These are phyloP conservation scores for Lasioglossum pauxillum DNA, from an alignment of 2,888 invertebrate species.

Conservation along the genomic window DNA sequence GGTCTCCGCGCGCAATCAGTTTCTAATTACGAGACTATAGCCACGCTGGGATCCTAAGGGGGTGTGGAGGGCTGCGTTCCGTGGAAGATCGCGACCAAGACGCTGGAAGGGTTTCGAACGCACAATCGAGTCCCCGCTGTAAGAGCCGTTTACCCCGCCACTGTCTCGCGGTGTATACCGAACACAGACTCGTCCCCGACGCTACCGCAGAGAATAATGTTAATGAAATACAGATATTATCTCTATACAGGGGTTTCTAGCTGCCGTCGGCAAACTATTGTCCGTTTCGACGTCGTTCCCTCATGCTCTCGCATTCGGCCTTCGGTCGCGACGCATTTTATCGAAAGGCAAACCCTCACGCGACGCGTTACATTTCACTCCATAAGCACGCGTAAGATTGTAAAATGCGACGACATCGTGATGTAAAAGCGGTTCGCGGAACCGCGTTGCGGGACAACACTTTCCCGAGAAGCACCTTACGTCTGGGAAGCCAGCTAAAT, in stretches of 20 bases:
- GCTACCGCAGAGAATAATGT: slow-evolving; percentile 83
- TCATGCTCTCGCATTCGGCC: neutral
- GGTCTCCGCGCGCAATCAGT: slow-evolving; percentile 52
- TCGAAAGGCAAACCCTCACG: neutral
- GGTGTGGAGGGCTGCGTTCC: slow-evolving; percentile 26
- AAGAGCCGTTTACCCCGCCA: slow-evolving; percentile 54
- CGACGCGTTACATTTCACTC: neutral
- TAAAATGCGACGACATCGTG: neutral
- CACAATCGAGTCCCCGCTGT: slow-evolving; percentile 71
- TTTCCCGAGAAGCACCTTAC: slow-evolving; percentile 51
- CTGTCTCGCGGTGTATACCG: slow-evolving; percentile 59
- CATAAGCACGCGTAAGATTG: neutral
- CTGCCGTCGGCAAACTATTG: slow-evolving; percentile 74
- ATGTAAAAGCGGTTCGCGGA: neutral
- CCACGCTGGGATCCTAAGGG: slow-evolving; percentile 20
- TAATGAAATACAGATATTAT: slow-evolving; percentile 84
- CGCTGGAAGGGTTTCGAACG: slow-evolving; percentile 65
- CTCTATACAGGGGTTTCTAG: slow-evolving; percentile 79
- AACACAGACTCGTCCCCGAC: slow-evolving; percentile 67
- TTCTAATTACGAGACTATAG: slow-evolving; percentile 60
- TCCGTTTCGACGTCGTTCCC: slow-evolving; percentile 57
- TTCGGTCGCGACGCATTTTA: neutral
- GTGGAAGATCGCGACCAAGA: slow-evolving; percentile 52
- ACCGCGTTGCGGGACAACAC: slow-evolving; percentile 55
- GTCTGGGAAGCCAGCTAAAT: slow-evolving; percentile 69